Conservation (phyloP, 1,140 invertebrate species). For the Oedothorax gibbosus region DNA sequence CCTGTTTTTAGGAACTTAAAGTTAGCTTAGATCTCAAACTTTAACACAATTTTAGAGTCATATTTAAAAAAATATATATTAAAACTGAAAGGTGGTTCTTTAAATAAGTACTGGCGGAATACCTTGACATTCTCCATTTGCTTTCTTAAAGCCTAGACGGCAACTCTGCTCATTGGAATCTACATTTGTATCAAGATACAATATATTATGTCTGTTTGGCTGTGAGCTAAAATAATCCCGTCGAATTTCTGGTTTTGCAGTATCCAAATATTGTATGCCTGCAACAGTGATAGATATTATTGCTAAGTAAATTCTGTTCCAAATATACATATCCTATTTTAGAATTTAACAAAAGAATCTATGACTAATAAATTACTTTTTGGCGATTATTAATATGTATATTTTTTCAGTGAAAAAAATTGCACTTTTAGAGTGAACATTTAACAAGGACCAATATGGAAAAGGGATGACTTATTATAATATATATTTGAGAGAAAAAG, state of each 20-base stretch:
- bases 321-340: too few species aligned
- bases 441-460: too few species aligned
- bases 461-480: too few species aligned
- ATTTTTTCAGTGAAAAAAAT: too few species aligned
- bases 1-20: neutral
- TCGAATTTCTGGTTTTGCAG: neutral
- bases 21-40: neutral
- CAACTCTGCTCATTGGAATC: neutral
- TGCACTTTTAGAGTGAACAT: too few species aligned
- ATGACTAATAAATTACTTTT: too few species aligned
- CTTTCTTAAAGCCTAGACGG: slow-evolving; percentile 33
- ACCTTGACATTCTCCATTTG: neutral
- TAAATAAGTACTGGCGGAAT: neutral
- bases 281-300: slow-evolving; percentile 29
- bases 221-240: slow-evolving; percentile 6
- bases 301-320: neutral
- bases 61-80: neutral
- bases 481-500: too few species aligned
- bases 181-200: neutral
- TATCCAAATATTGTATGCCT: slow-evolving; percentile 58
- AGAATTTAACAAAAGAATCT: too few species aligned
- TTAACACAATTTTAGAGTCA: slow-evolving; percentile 47
- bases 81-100: neutral
- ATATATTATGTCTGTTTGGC: slow-evolving; percentile 12
- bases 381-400: too few species aligned